Evolutionary conservation across 1,140 invertebrate genomes (phyloP), one percentile per base, ranked within the genome.

Genomic region (Drosophila oshimai): DNA sequence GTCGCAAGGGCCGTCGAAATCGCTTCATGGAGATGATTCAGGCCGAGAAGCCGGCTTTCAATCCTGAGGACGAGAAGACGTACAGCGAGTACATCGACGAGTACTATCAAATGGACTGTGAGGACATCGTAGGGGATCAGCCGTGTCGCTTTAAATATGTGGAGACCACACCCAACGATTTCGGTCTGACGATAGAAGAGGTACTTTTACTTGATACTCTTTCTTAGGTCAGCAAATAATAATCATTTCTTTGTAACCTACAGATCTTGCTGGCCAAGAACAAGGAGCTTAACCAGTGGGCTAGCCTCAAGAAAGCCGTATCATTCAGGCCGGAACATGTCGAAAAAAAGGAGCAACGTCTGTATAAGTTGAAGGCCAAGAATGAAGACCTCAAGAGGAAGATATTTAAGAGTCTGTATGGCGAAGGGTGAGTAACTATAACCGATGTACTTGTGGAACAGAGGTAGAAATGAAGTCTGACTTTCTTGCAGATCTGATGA

Each of bases 101-200:
- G 90, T 98, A 98, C 92, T 99, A 99, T 88, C 95, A 95, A 71
- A 92, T 99, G 64, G 97, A 98, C 91, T 99, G 95, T 92, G 98
- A 99, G 91, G 98, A 99, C 92, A 94, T 99, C 29, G 95, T 99
- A 60, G 97, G 95, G 0, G 97, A 98, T 91, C 89, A 96, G 55
- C 96, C 97, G 0, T 98, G 97, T 74, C 93, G 97, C 83, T 99
- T 99, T 91, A 98, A 98, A 89, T 99, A 99, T 89, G 93, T 97
- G 33, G 93, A 96, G 90, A 97, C 98, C 3, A 92, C 95, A 17
- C 94, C 97, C 0, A 99, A 99, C 92, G 94, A 96, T 91, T 99
- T 96, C 92, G 98, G 98, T 2, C 92, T 99, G n/a, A 94, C 94
- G 20, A 92, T 95, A 50, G 97, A 98, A 84, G 98, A 99, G 93